phyloP scores from a whole-genome alignment of 2,797 vertebrate species.

The Lindbergichthys nudifrons region DNA sequence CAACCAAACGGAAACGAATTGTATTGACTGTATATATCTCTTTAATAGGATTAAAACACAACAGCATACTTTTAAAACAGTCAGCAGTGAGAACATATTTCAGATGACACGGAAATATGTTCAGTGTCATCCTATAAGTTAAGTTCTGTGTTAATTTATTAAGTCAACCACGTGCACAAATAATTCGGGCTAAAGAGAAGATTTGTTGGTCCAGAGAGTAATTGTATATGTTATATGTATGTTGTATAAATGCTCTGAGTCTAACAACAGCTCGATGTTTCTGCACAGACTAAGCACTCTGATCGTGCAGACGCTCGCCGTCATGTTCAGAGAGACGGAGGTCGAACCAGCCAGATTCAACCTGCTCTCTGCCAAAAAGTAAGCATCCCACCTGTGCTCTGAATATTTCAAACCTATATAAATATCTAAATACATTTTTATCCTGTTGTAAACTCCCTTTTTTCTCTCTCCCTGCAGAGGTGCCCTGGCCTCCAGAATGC shows the following conservation, averaged over 20 bases:
- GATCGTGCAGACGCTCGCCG: slow-evolving; percentile 81
- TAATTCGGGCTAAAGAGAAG: too few species aligned
- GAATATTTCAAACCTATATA: not conserved
- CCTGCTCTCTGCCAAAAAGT: slow-evolving; percentile 83
- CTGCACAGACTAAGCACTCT: slow-evolving; percentile 80
- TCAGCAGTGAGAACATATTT: too few species aligned
- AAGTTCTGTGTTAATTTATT: too few species aligned
- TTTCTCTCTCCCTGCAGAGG: slow-evolving; percentile 66
- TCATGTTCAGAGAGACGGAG: slow-evolving; percentile 88
- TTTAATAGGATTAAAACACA: too few species aligned
- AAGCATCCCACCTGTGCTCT: slow-evolving; percentile 20
- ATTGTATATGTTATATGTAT: not conserved
- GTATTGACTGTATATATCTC: not conserved
- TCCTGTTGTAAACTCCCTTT: not conserved
- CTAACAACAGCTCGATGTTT: not conserved
- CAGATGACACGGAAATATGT: too few species aligned
- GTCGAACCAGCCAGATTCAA: slow-evolving; percentile 77
- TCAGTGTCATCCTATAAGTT: too few species aligned
- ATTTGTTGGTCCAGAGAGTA: not conserved
- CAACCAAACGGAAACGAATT: not conserved
- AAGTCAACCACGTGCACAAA: too few species aligned
- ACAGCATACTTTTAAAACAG: too few species aligned
- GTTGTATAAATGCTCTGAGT: not conserved
- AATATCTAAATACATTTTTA: fast-evolving
- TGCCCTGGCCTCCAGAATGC: slow-evolving; percentile 72